Base-by-base conservation (phyloP, 2,113 vertebrate species). In the Synodontis membranacea region DNA sequence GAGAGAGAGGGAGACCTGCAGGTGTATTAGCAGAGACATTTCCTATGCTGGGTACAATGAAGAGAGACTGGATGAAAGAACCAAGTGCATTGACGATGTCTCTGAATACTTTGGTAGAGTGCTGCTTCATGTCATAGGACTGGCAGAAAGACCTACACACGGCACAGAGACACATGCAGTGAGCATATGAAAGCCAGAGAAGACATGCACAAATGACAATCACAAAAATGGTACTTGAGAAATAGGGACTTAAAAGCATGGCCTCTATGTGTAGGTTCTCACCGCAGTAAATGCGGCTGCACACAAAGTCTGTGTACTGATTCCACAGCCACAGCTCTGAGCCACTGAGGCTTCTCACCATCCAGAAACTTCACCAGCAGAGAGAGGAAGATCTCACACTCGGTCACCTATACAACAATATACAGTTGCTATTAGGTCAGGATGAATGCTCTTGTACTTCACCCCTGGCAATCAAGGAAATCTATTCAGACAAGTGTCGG, bases 321-420 rank as follows among this genome's bases (percentile, higher is more conserved):
- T 88, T 99, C 98, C 31, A 98, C 98, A 15, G 98, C 98, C 91
- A 99, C 97, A 37, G 98, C 98, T 94, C 98, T 93, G 76, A 99
- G 92, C 98, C 98, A 99, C 94, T 99, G 97, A 5, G 98, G 98
- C 92, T 99, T 99, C 94, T 99, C 98, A 80, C 98, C 97, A 91
- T 99, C 98, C 95, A 99, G 94, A 93, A 99, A 99, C 91, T 99
- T 99, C 91, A 99, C 98, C 93, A 99, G 93, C 88, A 99, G 94
- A 70, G 98, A 99, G 86, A 99, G 91, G 93, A 99, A 99, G 92
- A 99, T 99, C 95, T 99, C 98, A 93, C 98, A 99, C 94, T 99
- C 98, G 0, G 98, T 99, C 92, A 99, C 98, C 98, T 99, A 91
- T 66, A 82, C 19, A 84, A 81, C 85, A 58, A 84, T n/a, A 83